Conservation (phyloP, 2,888 invertebrate species). For the Parnassius apollo region DNA sequence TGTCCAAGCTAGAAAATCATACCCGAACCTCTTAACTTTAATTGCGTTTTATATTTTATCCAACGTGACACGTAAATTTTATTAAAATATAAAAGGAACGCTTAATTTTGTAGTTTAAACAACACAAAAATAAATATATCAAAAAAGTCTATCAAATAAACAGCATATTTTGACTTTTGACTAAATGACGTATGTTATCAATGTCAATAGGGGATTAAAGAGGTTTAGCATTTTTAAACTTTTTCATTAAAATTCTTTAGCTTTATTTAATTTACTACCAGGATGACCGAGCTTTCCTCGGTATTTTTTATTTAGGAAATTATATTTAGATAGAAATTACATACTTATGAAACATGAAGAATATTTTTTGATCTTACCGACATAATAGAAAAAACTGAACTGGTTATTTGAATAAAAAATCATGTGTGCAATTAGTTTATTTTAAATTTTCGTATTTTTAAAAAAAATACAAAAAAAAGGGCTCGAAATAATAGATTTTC, state of each 20-base stretch:
- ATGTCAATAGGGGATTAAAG: not conserved
- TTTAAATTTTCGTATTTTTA: too few relatives aligned
- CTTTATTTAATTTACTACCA: not conserved
- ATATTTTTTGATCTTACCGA: too few relatives aligned
- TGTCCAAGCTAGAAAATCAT: not conserved
- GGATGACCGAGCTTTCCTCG: too few relatives aligned
- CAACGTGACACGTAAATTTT: slow-evolving; percentile 11
- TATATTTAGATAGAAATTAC: too few relatives aligned
- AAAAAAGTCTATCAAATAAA: slow-evolving; percentile 17
- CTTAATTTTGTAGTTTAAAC: slow-evolving; percentile 17
- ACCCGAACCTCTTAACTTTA: not conserved
- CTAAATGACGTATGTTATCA: not conserved
- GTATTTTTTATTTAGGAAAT: too few relatives aligned
- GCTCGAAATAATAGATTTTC: too few relatives aligned
- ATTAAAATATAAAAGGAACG: slow-evolving; percentile 6
- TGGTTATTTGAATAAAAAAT: too few relatives aligned
- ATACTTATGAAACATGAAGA: too few relatives aligned
- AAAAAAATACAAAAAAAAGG: too few relatives aligned
- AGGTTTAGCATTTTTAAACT: not conserved
- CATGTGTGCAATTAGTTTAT: too few relatives aligned
- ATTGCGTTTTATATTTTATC: not conserved
- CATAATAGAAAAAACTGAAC: too few relatives aligned
- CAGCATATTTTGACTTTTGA: slow-evolving; percentile 11
- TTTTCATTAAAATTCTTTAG: too few relatives aligned
- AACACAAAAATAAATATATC: slow-evolving; percentile 14